Evolutionary conservation across 2,797 vertebrate species (phyloP), one percentile per base, ranked within the genome.

Genomic region (Phrynocephalus guinanensis): DNA sequence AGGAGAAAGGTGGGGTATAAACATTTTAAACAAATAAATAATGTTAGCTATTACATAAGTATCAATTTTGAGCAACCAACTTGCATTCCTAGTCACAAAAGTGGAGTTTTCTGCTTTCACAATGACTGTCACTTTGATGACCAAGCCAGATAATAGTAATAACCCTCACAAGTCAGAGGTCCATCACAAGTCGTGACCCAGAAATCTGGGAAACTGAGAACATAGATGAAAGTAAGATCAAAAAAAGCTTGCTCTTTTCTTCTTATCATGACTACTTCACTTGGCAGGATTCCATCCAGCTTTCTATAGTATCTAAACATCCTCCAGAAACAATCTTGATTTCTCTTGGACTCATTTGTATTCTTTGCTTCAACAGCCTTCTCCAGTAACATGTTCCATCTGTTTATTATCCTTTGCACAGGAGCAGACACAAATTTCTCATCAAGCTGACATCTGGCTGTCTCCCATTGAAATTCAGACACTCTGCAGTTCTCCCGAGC

Each of bases 371-470:
- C 75, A 86, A 79, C 48, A 90, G 75, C 52, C 85, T 93, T 92
- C 52, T 60, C 67, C 26, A 0, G 0, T 91, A 93, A 96, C 63
- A 91, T 82, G 88, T 88, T 93, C 93, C 91, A 91, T 80, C 88
- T 92, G 93, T 90, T 94, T 89, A 93, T 82, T 87, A 90, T 79
- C 84, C 79, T 84, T 16, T 90, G 83, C 88, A 91, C 7, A 90
- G 83, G 92, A 89, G 90, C 10, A 89, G 91, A 91, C 72, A 92
- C 76, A 92, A 91, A 44, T 72, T 90, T 86, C 91, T 71, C 86
- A 88, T 83, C 24, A 82, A 87, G 80, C 66, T 91, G 94, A 94
- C 91, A 93, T 92, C 90, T 92, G 93, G 87, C 48, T 92, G 87
- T 92, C 89, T 93, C 91, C 81, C 85, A 89, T 75, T 89, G 86